Percentiles rank a stretch among this genome's conserved stretches.
phyloP scores from a whole-genome alignment of 2,888 invertebrate species.

The Gymnosoma rotundatum region DNA sequence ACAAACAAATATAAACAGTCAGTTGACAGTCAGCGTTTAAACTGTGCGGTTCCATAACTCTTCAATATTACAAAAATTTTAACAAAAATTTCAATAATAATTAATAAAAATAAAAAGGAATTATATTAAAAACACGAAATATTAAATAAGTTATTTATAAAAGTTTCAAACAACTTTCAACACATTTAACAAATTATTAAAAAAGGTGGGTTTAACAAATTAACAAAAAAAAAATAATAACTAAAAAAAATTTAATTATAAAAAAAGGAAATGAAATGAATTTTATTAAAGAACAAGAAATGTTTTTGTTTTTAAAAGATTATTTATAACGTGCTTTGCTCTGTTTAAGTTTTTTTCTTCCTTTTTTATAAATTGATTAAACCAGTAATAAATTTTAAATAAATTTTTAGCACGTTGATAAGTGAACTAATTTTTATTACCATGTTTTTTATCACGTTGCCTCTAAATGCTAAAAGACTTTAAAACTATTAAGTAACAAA shows the following conservation, averaged over 20 bases:
- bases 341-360: too few relatives aligned
- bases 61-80: not conserved
- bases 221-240: too few relatives aligned
- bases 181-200: constrained; percentile 4
- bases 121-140: not conserved
- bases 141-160: not conserved
- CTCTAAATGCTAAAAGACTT: constrained; percentile 23
- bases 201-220: constrained; percentile 48
- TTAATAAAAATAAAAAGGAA: not conserved
- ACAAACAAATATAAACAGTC: constrained; percentile 58
- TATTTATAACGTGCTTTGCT: too few relatives aligned
- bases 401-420: too few relatives aligned
- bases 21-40: constrained; percentile 57
- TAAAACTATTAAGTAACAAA: constrained; percentile 27
- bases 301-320: not conserved
- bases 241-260: not conserved
- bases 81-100: not conserved
- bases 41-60: constrained; percentile 53
- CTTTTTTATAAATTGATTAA: too few relatives aligned
- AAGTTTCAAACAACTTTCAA: constrained; percentile 25
- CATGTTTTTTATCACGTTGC: not conserved
- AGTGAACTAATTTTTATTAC: too few relatives aligned
- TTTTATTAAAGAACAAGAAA: not conserved
- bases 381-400: too few relatives aligned
- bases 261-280: not conserved